Conservation (phyloP, 2,113 vertebrate species). For the Solea solea region DNA sequence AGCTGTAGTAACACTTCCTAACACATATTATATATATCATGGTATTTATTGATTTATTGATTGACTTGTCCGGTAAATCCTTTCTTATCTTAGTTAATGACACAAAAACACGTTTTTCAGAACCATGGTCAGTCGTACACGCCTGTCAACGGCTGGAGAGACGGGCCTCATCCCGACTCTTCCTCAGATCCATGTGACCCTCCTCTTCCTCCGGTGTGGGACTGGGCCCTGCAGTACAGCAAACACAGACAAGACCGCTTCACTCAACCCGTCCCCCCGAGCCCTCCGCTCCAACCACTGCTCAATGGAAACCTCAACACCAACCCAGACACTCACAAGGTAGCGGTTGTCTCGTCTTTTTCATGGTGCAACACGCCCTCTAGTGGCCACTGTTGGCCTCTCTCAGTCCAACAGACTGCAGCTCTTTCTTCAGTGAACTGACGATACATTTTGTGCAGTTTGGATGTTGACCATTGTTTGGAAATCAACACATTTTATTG, state of each 20-base stretch:
- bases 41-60: too few species aligned
- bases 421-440: too few species aligned
- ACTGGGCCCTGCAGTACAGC: constrained; percentile 89
- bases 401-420: not conserved
- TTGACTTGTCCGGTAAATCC: too few species aligned
- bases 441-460: too few species aligned
- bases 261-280: constrained; percentile 78
- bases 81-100: too few species aligned
- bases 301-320: constrained; percentile 78
- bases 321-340: constrained; percentile 73
- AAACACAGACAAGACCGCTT: constrained; percentile 81
- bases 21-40: too few species aligned
- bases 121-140: constrained; percentile 85
- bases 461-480: too few species aligned
- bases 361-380: constrained; percentile 12
- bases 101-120: too few species aligned
- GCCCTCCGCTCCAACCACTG: constrained; percentile 20
- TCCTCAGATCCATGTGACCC: constrained; percentile 48
- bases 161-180: constrained; percentile 59
- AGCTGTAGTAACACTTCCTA: too few species aligned
- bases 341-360: constrained; percentile 37
- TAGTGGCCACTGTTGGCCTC: constrained; percentile 19
- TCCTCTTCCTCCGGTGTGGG: constrained; percentile 83
- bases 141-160: constrained; percentile 80
- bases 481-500: not conserved